A percentile compares a stretch with the other conserved stretches of the same genome.
phyloP scores from a whole-genome alignment of 2,888 invertebrate genomes.

The Epsilonema sp. region DNA sequence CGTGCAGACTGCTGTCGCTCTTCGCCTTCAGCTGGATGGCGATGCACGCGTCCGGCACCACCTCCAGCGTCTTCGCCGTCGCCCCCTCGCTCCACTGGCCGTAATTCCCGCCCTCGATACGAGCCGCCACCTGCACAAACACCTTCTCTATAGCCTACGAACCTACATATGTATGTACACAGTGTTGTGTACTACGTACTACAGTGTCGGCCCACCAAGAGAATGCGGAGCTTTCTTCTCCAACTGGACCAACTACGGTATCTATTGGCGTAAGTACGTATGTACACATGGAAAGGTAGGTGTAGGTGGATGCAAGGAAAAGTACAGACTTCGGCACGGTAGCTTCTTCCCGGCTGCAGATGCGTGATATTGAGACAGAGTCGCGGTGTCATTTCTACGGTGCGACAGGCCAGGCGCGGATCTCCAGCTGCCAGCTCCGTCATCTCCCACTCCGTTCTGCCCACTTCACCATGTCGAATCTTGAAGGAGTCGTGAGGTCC shows the following conservation, averaged over 20 bases:
- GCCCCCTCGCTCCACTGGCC: slow-evolving; percentile 23
- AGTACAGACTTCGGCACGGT: slow-evolving; percentile 9
- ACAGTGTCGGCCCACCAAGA: too few relatives aligned
- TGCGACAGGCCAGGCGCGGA: neutral
- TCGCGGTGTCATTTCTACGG: slow-evolving; percentile 14
- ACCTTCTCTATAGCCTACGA: too few relatives aligned
- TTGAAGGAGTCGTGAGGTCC: slow-evolving; percentile 27
- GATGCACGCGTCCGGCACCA: slow-evolving; percentile 24
- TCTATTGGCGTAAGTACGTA: too few relatives aligned
- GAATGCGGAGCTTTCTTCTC: too few relatives aligned
- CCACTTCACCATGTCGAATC: slow-evolving; percentile 12
- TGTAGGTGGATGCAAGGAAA: neutral
- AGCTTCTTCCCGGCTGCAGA: slow-evolving; percentile 23
- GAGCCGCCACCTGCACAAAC: slow-evolving; percentile 14
- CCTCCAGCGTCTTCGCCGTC: slow-evolving; percentile 26
- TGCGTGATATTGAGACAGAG: slow-evolving; percentile 26
- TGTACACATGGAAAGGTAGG: too few relatives aligned
- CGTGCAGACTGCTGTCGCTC: slow-evolving; percentile 22
- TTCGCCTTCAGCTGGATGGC: slow-evolving; percentile 25
- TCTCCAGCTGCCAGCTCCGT: slow-evolving; percentile 10
- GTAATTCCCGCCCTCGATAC: slow-evolving; percentile 24
- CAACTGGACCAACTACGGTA: too few relatives aligned
- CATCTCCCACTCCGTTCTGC: slow-evolving; percentile 11
- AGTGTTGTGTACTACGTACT: too few relatives aligned
- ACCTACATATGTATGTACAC: too few relatives aligned